phyloP scores from a whole-genome alignment of 2,113 vertebrate species.

The Arvicanthis niloticus region DNA sequence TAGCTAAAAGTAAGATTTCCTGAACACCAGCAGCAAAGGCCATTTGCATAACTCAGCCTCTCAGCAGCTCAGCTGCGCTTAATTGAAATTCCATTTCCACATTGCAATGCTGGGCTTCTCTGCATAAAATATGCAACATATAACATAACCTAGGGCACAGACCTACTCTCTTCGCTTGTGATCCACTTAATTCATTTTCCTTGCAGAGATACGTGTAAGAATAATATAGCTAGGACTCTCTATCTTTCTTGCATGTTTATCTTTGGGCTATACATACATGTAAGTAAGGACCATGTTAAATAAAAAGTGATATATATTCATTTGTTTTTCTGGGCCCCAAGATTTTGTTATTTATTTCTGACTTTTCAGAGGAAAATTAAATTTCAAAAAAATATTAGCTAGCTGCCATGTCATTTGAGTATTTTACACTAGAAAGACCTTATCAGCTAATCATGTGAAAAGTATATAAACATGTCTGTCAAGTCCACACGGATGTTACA shows the following conservation, averaged over 20 bases:
- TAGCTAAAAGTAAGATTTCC: conserved; percentile 70
- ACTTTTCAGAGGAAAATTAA: conserved; percentile 68
- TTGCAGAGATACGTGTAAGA: conserved; percentile 30
- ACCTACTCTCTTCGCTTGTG: conserved; percentile 64
- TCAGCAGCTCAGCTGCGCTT: conserved; percentile 76
- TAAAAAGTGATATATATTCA: conserved; percentile 40
- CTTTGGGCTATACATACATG: not conserved
- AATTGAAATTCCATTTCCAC: conserved; percentile 77
- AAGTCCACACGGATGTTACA: conserved; percentile 57
- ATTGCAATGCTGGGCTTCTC: conserved; percentile 47
- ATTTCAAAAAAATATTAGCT: conserved; percentile 68
- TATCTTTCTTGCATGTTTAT: conserved; percentile 45
- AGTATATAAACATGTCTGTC: conserved; percentile 72
- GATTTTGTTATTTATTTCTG: conserved; percentile 71
- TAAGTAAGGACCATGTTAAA: conserved; percentile 41
- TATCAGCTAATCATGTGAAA: conserved; percentile 75
- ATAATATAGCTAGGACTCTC: conserved; percentile 27
- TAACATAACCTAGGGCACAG: conserved; percentile 59
- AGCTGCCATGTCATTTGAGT: conserved; percentile 69
- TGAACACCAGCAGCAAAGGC: conserved; percentile 65
- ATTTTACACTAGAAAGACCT: conserved; percentile 72
- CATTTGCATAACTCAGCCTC: conserved; percentile 73
- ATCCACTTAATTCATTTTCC: conserved; percentile 58
- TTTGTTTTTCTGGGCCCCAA: conserved; percentile 48
- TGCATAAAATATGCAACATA: conserved; percentile 72